Conservation (phyloP, 2,113 vertebrate species). For the Ammospiza nelsoni region DNA sequence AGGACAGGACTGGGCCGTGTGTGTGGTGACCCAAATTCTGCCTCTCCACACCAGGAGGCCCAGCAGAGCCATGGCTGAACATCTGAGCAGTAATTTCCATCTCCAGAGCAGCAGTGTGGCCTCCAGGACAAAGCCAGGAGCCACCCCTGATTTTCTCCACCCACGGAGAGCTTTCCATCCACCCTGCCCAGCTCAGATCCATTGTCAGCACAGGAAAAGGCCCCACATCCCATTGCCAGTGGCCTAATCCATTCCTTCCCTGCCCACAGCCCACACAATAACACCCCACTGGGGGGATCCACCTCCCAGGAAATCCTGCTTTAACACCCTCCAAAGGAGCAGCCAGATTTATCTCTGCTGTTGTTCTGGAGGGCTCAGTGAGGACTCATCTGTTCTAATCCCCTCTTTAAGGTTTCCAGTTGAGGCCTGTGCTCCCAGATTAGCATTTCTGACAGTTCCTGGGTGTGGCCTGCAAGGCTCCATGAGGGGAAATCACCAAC, state of each 20-base stretch:
- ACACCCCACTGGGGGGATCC: slow-evolving; percentile 43
- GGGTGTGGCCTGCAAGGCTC: background rate
- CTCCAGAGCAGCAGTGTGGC: background rate
- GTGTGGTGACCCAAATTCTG: background rate
- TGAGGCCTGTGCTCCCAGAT: background rate
- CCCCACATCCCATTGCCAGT: background rate
- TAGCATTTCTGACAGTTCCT: slow-evolving; percentile 42
- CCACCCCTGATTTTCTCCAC: background rate
- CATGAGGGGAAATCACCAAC: background rate
- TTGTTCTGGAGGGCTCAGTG: slow-evolving; percentile 19
- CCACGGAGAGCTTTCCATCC: background rate
- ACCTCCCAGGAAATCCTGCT: slow-evolving; percentile 55
- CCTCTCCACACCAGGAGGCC: background rate
- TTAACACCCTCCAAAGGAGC: slow-evolving; percentile 48
- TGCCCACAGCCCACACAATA: background rate
- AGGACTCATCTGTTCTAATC: slow-evolving; percentile 60
- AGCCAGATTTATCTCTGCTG: slow-evolving; percentile 33
- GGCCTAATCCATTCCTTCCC: slow-evolving; percentile 55
- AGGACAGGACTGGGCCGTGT: background rate
- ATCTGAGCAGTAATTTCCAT: background rate
- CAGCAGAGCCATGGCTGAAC: background rate
- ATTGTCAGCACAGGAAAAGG: slow-evolving; percentile 9
- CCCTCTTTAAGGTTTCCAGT: slow-evolving; percentile 25
- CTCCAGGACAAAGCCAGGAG: background rate
- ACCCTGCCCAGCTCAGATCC: background rate